Conservation (phyloP, 2,797 vertebrate species). For the Rhynchonycteris naso region DNA sequence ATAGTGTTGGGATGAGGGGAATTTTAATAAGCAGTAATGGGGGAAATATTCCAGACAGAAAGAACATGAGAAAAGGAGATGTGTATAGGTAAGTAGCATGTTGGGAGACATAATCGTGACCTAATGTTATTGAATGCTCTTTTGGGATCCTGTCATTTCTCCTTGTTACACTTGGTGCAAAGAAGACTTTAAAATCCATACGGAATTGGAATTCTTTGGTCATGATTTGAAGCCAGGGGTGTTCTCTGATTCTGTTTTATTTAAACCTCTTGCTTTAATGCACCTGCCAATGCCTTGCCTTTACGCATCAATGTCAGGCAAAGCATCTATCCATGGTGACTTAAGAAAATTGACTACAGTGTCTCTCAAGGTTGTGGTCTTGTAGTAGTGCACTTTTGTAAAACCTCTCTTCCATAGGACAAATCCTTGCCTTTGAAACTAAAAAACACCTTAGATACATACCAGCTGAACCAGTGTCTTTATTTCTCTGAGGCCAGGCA, state of each 20-base stretch:
- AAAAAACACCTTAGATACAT: not conserved
- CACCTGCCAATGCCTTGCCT: slow-evolving; percentile 11
- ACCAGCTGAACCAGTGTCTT: not conserved
- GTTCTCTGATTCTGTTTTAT: slow-evolving; percentile 1
- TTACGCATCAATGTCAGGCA: not conserved
- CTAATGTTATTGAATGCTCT: not conserved
- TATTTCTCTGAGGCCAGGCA: slow-evolving; percentile 10
- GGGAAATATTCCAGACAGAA: not conserved
- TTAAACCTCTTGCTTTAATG: not conserved
- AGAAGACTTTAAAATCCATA: not conserved
- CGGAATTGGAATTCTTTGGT: not conserved
- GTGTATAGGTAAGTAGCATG: not conserved
- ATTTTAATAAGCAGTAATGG: not conserved
- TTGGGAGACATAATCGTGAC: not conserved
- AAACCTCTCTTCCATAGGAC: not conserved
- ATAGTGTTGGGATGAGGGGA: not conserved
- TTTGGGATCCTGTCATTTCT: not conserved
- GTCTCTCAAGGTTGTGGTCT: not conserved
- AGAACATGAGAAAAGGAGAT: not conserved
- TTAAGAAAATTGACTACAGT: not conserved
- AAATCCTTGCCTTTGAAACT: slow-evolving; percentile 37
- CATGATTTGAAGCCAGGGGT: not conserved
- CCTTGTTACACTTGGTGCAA: not conserved
- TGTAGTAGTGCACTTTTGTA: not conserved
- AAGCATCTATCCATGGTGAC: not conserved